Conservation (phyloP, 2,113 vertebrate species). For the Coptodon rendalli region DNA sequence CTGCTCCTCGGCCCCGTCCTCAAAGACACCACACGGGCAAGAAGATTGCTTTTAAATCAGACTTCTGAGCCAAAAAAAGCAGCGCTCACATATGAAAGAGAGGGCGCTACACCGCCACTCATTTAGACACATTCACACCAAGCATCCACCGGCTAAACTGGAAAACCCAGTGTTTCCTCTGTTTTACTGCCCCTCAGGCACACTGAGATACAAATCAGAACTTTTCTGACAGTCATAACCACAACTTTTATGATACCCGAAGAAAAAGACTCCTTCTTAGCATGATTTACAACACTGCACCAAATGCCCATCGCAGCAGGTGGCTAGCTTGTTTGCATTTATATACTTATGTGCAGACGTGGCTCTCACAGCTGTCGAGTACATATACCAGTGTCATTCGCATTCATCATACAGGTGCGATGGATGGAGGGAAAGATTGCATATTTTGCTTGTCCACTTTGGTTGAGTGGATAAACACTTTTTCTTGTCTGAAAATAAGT, state of each 20-base stretch:
- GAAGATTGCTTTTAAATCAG: background rate
- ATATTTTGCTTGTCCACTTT: background rate
- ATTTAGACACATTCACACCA: background rate
- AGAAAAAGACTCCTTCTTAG: background rate
- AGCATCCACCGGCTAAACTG: background rate
- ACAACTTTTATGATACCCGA: background rate
- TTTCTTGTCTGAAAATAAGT: background rate
- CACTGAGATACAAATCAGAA: background rate
- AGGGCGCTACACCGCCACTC: background rate
- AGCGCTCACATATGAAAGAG: background rate
- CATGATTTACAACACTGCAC: background rate
- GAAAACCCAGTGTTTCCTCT: background rate
- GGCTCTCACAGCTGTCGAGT: background rate
- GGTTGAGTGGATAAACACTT: background rate
- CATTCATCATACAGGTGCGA: background rate
- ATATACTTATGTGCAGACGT: background rate
- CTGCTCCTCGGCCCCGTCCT: background rate
- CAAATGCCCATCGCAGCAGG: background rate
- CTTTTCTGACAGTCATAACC: background rate
- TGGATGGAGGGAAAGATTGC: background rate
- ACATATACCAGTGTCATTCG: background rate
- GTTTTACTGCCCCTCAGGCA: background rate
- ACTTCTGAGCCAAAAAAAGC: background rate
- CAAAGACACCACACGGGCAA: background rate
- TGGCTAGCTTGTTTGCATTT: background rate